Conservation (phyloP, 2,113 vertebrate species). For the Puntigrus tetrazona region DNA sequence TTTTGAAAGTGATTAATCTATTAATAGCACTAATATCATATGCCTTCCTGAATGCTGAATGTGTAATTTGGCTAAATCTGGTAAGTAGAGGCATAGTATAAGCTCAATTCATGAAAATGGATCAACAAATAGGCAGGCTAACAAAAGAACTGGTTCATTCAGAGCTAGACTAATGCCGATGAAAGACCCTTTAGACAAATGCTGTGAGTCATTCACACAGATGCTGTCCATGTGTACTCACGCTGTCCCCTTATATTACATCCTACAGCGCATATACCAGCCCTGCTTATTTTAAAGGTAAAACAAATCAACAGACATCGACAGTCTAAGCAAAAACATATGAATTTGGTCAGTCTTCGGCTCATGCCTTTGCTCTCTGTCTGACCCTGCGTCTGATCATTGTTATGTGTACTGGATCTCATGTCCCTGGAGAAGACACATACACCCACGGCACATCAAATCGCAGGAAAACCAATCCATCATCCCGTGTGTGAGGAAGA, state of each 20-base stretch:
- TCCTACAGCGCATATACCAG: not conserved
- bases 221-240: not conserved
- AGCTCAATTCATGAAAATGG: conserved; percentile 8
- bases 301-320: not conserved
- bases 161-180: conserved; percentile 18
- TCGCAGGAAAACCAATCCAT: conserved; percentile 19
- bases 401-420: conserved; percentile 26
- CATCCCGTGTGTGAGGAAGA: too few species aligned
- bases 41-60: not conserved
- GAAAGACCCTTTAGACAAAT: conserved; percentile 28
- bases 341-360: conserved; percentile 3
- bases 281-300: not conserved
- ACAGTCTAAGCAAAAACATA: not conserved
- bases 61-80: not conserved
- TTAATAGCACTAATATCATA: not conserved
- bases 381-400: not conserved
- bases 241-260: not conserved
- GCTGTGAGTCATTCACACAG: conserved; percentile 5
- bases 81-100: conserved; percentile 7
- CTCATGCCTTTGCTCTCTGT: not conserved
- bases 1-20: too few species aligned
- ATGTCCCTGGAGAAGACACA: not conserved
- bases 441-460: not conserved
- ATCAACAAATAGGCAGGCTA: not conserved
- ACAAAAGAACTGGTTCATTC: conserved; percentile 30